Conservation (phyloP, 1,140 invertebrate genomes). For the Drosophila parvula region DNA sequence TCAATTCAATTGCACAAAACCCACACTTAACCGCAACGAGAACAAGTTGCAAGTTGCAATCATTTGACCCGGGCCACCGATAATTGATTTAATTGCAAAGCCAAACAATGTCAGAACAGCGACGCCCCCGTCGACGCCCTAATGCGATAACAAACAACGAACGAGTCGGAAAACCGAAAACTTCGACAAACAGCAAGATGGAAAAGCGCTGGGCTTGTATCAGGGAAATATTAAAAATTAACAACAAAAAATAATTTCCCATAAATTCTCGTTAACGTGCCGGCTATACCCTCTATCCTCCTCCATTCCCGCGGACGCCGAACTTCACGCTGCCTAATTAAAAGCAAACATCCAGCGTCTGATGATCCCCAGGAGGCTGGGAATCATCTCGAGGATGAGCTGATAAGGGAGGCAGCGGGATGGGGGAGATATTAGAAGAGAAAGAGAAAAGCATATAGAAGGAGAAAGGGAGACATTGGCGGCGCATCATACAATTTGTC, state of each 20-base stretch:
- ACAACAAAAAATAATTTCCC: slow-evolving; percentile 82
- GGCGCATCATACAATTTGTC: slow-evolving; percentile 78
- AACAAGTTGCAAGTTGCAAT: slow-evolving; percentile 44
- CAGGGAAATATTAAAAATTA: slow-evolving; percentile 79
- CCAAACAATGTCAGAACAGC: slow-evolving; percentile 41
- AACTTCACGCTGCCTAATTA: slow-evolving; percentile 78
- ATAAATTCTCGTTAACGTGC: slow-evolving; percentile 79
- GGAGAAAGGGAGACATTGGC: slow-evolving; percentile 28
- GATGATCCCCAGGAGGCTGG: slow-evolving; percentile 49
- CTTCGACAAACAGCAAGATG: slow-evolving; percentile 52
- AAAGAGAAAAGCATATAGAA: slow-evolving; percentile 5
- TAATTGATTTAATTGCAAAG: slow-evolving; percentile 76
- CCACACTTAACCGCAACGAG: slow-evolving; percentile 37
- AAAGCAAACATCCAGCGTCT: slow-evolving; percentile 66
- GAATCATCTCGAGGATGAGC: slow-evolving; percentile 25
- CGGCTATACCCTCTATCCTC: neutral
- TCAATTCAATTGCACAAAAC: slow-evolving; percentile 64
- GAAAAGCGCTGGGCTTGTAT: slow-evolving; percentile 36
- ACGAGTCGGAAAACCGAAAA: slow-evolving; percentile 19
- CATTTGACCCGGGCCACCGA: slow-evolving; percentile 57
- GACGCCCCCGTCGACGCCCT: slow-evolving; percentile 37
- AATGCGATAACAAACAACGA: slow-evolving; percentile 69
- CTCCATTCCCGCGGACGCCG: slow-evolving; percentile 15
- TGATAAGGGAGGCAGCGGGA: slow-evolving; percentile 27
- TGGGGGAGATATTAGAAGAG: neutral